Base-by-base conservation (phyloP, 2,113 vertebrate species). In the Brachionichthys hirsutus region DNA sequence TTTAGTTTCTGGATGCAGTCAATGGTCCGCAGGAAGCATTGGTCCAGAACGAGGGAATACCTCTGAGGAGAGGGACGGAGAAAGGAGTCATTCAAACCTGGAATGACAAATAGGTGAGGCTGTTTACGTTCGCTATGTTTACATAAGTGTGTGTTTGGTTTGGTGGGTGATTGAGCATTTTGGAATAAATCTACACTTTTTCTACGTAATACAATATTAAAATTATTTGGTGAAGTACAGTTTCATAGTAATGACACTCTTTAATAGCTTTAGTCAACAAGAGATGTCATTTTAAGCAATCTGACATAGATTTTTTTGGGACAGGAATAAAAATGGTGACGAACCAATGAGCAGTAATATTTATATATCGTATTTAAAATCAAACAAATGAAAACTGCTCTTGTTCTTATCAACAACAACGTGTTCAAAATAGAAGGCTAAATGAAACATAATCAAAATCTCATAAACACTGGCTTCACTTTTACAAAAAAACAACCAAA, bases 21-120 rank as follows among this genome's bases (percentile, higher is more conserved):
- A 90, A 88, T 90, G 89, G 89, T 90, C 86, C 85, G 88, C 86
- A 89, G 89, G 90, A 90, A 89, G 87, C 89, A 88, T 75, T 75
- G 89, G 87, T 86, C 87, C 86, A 88, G 86, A 90, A 88, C 86
- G 87, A 90, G 90, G 89, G 89, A 90, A 89, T 89, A 88, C 90
- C 88, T 89, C 82, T 81, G 87, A 90, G 90, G 84, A 90, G 89
- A 80, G 64, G 78, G 80, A 75, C 80, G 70, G 87, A 92, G 83
- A 92, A 92, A 92, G 90, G 66, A 85, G 63, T 86, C 90, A 90
- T 92, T 92, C 80, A 92, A 85, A 88, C 67, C 68, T 79, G 85
- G 88, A 89, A 88, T 90, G 90, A 91, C 90, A 90, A 90, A 92
- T 89, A 89, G 88, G 82, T 82, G 77, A 86, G 84, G 85, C 84